Conservation (phyloP, 2,797 vertebrate genomes). For the Protosalanx chinensis region DNA sequence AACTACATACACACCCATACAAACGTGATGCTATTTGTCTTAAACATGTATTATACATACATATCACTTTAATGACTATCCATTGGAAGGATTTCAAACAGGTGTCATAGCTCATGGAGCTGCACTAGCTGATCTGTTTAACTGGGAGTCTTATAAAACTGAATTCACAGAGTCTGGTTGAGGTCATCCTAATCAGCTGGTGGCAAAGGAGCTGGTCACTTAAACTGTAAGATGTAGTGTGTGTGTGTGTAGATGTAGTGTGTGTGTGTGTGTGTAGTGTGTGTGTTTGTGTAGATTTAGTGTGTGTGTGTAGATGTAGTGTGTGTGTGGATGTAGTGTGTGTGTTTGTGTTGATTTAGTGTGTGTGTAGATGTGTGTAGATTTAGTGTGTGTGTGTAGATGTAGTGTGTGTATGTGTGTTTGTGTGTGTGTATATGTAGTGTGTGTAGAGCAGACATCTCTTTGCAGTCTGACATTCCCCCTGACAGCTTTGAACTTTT, state of each 20-base stretch:
- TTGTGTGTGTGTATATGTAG: conserved; percentile 32
- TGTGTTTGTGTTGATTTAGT: conserved; percentile 29
- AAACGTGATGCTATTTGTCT: neutral
- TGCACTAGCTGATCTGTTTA: conserved; percentile 11
- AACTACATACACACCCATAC: neutral
- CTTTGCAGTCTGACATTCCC: conserved; percentile 81
- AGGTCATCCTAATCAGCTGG: conserved; percentile 12
- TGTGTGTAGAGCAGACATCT: conserved; percentile 68
- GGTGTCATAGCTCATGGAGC: neutral
- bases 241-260: too few relatives aligned
- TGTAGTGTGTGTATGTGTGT: conserved; percentile 18
- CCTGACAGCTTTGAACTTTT: conserved; percentile 97
- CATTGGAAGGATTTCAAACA: neutral
- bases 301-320: neutral
- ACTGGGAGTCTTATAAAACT: conserved; percentile 41
- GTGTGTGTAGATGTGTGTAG: neutral
- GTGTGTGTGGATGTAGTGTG: neutral
- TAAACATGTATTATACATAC: neutral
- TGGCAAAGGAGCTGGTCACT: too few relatives aligned
- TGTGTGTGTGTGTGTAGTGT: too few relatives aligned
- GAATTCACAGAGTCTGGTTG: conserved; percentile 46
- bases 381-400: conserved; percentile 42
- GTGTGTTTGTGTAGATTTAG: neutral
- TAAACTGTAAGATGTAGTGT: neutral
- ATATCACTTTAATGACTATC: neutral